Percentiles rank a stretch among this genome's conserved stretches.
These are phyloP conservation scores for Cygnus buccinator DNA, from an alignment of 2,113 vertebrate species.

Conservation along the genomic window DNA sequence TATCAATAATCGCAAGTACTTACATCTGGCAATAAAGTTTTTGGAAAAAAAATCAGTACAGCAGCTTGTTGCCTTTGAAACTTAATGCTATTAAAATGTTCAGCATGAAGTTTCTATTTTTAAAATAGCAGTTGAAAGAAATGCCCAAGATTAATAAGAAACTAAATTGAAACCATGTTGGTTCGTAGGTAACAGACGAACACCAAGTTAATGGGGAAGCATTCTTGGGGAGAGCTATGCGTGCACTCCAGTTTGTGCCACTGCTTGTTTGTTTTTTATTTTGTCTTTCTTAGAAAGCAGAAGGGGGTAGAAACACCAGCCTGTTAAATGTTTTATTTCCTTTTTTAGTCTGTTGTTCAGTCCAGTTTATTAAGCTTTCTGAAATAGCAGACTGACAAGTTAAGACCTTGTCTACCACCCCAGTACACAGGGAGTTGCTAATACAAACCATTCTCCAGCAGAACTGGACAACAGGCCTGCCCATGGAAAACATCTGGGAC, in stretches of 20 bases:
- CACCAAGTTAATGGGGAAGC: conserved; percentile 58
- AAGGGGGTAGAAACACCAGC: conserved; percentile 54
- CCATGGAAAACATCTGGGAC: not conserved
- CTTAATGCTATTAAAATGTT: conserved; percentile 75
- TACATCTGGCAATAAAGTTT: conserved; percentile 71
- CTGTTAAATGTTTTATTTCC: conserved; percentile 59
- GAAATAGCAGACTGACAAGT: conserved; percentile 35
- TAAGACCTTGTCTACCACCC: not conserved
- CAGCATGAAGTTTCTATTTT: conserved; percentile 75
- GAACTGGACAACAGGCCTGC: not conserved
- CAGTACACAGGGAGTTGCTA: not conserved
- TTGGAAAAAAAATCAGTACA: conserved; percentile 45
- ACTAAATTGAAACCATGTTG: conserved; percentile 80
- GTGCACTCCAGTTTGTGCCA: conserved; percentile 8
- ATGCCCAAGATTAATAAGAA: conserved; percentile 72
- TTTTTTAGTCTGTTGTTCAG: conserved; percentile 41
- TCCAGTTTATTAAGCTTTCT: conserved; percentile 64
- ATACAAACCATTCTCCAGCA: not conserved
- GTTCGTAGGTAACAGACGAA: conserved; percentile 72
- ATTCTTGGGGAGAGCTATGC: conserved; percentile 35
- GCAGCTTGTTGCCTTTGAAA: conserved; percentile 75
- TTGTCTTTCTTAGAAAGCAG: conserved; percentile 74
- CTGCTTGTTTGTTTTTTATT: conserved; percentile 66
- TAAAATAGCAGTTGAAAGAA: conserved; percentile 78
- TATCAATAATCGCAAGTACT: conserved; percentile 66